Base-by-base conservation (phyloP, 35 echinoderm and acorn worm genomes). In the Lytechinus pictus region DNA sequence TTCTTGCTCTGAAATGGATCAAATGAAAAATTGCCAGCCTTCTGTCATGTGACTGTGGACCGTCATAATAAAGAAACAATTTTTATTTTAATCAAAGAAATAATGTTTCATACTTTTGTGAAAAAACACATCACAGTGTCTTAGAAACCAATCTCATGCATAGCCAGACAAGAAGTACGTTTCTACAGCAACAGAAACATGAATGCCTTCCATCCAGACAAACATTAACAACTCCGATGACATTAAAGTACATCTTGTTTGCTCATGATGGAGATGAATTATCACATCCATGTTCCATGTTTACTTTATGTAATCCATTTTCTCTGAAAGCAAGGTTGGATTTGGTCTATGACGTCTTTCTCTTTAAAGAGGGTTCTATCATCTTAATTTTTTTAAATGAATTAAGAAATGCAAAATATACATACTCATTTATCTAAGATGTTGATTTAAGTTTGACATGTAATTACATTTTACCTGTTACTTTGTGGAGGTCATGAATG, bases 101-200 rank as follows among this genome's bases (percentile, higher is more conserved):
- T 44, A 44, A 44, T 2, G 33, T 44, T 44, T 44, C 33, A 44
- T 44, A 44, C 33, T 44, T 44, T 44, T 44, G 33, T 44, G 33
- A 2, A 44, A 44, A 44, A 44, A 44, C 33, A 44, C 33, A 44
- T 44, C 92, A 54, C 4, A 54, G 92, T 9, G 28, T 93, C 92
- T 28, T 57, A 57, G 92, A 93, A 93, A 93, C 92, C 92, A 54
- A 93, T 93, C 52, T 57, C 92, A 28, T 90, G 88, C 88, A 90
- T 27, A 55, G 55, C 11, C n/a, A 16, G 11, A 10, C 29, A n/a
- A 13, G 27, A 51, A 54, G 6, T 44, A 28, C n/a, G 92, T 93
- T 57, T 93, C 92, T 90, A 93, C 92, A 54, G 92, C 54, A 57
- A 93, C 54, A 57, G 5, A 93, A 54, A 55, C 92, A 93, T 57